Percentiles rank a stretch among this genome's conserved stretches.
Conservation (phyloP, 2,797 vertebrate genomes). For the Podarcis lilfordi region DNA sequence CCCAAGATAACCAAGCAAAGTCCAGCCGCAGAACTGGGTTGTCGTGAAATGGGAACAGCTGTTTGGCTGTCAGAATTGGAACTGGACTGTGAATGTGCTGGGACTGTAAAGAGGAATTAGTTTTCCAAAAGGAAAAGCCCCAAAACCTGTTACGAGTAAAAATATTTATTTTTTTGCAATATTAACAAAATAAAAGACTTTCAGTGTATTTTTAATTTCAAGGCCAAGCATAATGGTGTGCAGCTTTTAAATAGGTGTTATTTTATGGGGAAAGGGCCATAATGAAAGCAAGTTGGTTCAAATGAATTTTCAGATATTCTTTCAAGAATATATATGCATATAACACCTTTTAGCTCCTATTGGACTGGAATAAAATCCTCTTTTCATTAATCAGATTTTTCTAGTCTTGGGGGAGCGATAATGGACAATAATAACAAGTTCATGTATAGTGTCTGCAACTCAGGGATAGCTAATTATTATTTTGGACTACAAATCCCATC, state of each 20-base stretch:
- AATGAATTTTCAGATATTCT: slow-evolving; percentile 67
- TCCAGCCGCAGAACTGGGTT: slow-evolving; percentile 71
- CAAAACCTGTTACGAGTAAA: slow-evolving; percentile 74
- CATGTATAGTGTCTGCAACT: not conserved
- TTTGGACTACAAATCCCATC: not conserved
- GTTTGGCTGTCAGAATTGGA: slow-evolving; percentile 81
- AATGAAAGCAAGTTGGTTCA: slow-evolving; percentile 68
- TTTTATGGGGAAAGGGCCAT: slow-evolving; percentile 64
- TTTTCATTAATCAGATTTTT: slow-evolving; percentile 57
- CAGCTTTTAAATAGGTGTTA: slow-evolving; percentile 72
- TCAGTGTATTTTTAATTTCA: slow-evolving; percentile 75
- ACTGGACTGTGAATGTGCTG: slow-evolving; percentile 62
- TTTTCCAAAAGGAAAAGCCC: slow-evolving; percentile 71
- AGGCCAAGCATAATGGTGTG: slow-evolving; percentile 74
- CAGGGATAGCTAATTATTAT: not conserved
- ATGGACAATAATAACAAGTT: not conserved
- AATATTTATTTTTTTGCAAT: slow-evolving; percentile 80
- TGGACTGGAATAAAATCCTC: slow-evolving; percentile 61
- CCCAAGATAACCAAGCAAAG: slow-evolving; percentile 65
- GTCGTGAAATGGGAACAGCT: slow-evolving; percentile 70
- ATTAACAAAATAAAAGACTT: slow-evolving; percentile 80
- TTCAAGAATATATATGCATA: slow-evolving; percentile 5
- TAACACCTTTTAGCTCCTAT: slow-evolving; percentile 49
- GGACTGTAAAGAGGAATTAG: slow-evolving; percentile 78
- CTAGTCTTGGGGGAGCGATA: not conserved